A percentile compares a stretch with the other conserved stretches of the same genome.
Evolutionary conservation across 2,797 vertebrate species (phyloP).

Genomic region (Notoglanidium macrostoma): DNA sequence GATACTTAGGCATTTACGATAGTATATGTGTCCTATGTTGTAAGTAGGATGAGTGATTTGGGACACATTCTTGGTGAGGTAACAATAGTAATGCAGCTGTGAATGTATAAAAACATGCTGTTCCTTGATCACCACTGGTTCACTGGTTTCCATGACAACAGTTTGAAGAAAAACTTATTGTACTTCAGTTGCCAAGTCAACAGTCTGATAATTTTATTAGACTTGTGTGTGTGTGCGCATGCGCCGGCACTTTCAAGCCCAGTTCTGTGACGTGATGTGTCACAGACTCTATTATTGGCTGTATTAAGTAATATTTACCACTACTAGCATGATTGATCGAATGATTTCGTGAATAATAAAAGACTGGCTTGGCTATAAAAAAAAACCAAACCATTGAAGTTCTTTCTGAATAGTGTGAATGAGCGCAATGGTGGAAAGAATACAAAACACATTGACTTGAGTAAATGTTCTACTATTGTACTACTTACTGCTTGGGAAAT

Average conservation of each 20-base stretch:
- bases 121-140: neutral
- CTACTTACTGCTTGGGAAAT: neutral
- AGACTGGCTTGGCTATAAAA: neutral
- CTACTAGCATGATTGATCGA: too few relatives aligned
- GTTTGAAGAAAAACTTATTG: neutral
- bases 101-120: neutral
- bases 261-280: too few relatives aligned
- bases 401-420: neutral
- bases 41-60: neutral
- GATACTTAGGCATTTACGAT: neutral
- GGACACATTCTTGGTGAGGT: neutral
- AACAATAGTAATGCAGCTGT: neutral
- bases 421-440: neutral
- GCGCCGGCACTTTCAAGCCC: too few relatives aligned
- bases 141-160: slow-evolving; percentile 17
- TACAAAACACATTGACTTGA: neutral
- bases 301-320: too few relatives aligned
- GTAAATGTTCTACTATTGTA: neutral
- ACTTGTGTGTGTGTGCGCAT: too few relatives aligned
- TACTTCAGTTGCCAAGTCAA: neutral
- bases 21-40: neutral
- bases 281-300: too few relatives aligned
- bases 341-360: neutral
- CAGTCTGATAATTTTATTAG: neutral
- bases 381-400: neutral